These are phyloP conservation scores for Aphis craccivora DNA, from an alignment of 1,140 invertebrate species.

Conservation along the genomic window DNA sequence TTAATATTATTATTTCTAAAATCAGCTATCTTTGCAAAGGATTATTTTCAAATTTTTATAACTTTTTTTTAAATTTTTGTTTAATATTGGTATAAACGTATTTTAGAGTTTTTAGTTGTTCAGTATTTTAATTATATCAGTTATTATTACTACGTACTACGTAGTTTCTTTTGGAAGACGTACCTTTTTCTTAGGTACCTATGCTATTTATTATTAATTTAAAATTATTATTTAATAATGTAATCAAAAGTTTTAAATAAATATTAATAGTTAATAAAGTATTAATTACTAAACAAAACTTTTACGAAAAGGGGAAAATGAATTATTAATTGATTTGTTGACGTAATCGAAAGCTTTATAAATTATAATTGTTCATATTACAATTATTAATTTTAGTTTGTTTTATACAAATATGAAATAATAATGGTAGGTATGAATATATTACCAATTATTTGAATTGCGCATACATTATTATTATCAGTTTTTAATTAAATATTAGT, in stretches of 20 bases:
- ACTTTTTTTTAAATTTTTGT: not conserved
- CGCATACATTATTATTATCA: not conserved
- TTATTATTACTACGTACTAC: not conserved
- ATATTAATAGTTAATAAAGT: conserved; percentile 22
- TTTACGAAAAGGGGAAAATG: not conserved
- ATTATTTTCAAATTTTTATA: not conserved
- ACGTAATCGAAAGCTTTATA: conserved; percentile 24
- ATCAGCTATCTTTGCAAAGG: not conserved
- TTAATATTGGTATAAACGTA: not conserved
- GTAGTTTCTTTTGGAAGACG: not conserved
- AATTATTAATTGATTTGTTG: conserved; percentile 20
- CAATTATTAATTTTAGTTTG: not conserved
- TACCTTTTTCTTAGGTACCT: not conserved
- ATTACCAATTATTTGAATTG: not conserved
- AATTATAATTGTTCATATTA: not conserved
- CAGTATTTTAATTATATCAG: not conserved
- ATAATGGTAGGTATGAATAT: not conserved
- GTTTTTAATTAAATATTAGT: not conserved
- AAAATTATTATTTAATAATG: conserved; percentile 28
- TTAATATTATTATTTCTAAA: not conserved
- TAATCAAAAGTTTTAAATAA: conserved; percentile 16
- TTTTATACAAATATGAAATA: not conserved
- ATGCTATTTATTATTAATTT: not conserved
- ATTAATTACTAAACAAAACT: conserved; percentile 29
- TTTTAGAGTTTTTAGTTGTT: not conserved